Percentiles rank a stretch among this genome's conserved stretches.
Evolutionary conservation across 2,888 invertebrate genomes (phyloP).

Genomic region (Balanococcus diminutus): DNA sequence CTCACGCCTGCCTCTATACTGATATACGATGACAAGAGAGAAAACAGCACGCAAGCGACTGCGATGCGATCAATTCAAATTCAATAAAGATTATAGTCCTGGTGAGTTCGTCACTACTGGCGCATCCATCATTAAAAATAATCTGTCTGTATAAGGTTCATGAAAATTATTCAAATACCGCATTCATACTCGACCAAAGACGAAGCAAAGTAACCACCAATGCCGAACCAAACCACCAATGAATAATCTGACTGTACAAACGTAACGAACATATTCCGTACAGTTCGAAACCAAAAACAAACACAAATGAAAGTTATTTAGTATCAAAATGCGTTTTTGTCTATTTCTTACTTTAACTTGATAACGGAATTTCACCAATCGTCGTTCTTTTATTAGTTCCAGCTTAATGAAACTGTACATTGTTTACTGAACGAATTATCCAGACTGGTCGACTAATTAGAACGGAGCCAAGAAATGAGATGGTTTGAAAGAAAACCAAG

Average conservation of each 20-base stretch:
- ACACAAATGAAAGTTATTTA: background rate
- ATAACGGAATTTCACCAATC: background rate
- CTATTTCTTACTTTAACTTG: background rate
- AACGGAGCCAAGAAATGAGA: background rate
- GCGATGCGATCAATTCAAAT: background rate
- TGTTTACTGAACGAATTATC: background rate
- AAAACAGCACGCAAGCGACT: too few relatives aligned
- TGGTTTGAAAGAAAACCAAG: background rate
- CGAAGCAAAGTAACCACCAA: background rate
- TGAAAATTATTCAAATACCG: constrained; percentile 5
- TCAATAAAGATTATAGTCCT: background rate
- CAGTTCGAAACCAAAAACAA: background rate
- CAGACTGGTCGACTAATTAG: background rate
- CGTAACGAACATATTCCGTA: background rate
- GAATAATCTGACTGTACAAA: background rate
- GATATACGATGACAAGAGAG: background rate
- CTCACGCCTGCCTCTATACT: background rate
- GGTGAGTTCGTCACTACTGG: background rate
- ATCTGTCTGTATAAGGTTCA: background rate
- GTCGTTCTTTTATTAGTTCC: background rate
- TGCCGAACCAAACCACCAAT: background rate
- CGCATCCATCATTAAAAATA: background rate
- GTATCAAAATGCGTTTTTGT: background rate
- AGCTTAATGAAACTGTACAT: background rate
- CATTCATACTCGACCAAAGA: constrained; percentile 1